Base-by-base conservation (phyloP, 2,888 invertebrate species). In the Halictus ligatus region DNA sequence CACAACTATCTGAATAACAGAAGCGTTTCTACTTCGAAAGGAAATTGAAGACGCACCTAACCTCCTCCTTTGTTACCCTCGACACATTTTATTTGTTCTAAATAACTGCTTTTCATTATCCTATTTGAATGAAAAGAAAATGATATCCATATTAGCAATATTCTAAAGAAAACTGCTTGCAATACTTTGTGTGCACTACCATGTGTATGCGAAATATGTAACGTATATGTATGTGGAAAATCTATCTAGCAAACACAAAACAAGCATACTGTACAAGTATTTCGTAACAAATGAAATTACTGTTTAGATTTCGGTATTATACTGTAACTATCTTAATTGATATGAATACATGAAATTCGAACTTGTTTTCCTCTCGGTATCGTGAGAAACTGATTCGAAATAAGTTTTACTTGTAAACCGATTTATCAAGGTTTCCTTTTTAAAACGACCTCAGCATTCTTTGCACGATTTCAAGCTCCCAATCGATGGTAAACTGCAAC, bases 391-490 rank as follows among this genome's bases (percentile, higher is more conserved):
- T 69, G 71, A 80, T 81, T 81, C 69, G 43, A 81, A 74, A 75
- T 76, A 87, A 89, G 84, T 87, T 83, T n/a, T 35, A 77, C 60
- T 87, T 81, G 83, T 83, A 81, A 72, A 89, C 50, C 81, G 81
- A 83, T 89, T 87, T 80, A 80, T 89, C 80, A 84, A 82, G 84
- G 72, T 84, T 89, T 77, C 80, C 74, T 80, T 82, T 79, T 78
- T 72, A 40, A 76, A 77, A 82, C 60, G 76, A 81, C 58, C 82
- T 82, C 73, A 75, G 58, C 72, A 89, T 89, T 89, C 89, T 89
- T 89, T 83, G 87, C 89, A 89, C 89, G 87, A 89, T 89, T 85
- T 83, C 79, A 58, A 84, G 80, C 87, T 80, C 71, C 72, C 89
- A 77, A 87, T 89, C 85, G 82, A 86, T 79, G 72, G 48, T 60